Conservation (phyloP, 1,140 invertebrate genomes). For the Rhizoglyphus robini region DNA sequence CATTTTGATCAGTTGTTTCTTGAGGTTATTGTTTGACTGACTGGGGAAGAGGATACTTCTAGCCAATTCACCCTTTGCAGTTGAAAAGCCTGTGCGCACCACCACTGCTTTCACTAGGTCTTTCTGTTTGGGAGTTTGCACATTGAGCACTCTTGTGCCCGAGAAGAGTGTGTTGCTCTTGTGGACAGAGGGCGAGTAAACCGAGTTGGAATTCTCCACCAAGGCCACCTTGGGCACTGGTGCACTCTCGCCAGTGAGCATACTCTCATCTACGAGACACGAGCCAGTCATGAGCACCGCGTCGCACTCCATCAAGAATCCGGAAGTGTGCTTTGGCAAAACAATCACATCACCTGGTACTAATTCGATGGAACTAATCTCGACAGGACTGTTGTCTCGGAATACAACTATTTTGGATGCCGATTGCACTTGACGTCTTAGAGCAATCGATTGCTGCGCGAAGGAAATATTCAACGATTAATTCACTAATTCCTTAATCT, state of each 20-base stretch:
- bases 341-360: slow-evolving; percentile 77
- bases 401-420: slow-evolving; percentile 26
- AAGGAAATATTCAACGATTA: slow-evolving; percentile 12
- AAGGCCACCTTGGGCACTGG: slow-evolving; percentile 50
- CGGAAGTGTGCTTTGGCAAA: slow-evolving; percentile 58
- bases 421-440: slow-evolving; percentile 26
- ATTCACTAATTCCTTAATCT: too few species aligned
- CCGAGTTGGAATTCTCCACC: slow-evolving; percentile 28
- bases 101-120: slow-evolving; percentile 40
- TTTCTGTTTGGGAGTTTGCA: slow-evolving; percentile 42
- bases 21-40: slow-evolving; percentile 44
- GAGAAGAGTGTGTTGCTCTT: slow-evolving; percentile 76
- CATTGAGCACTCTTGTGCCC: slow-evolving; percentile 87
- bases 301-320: slow-evolving; percentile 61
- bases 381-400: slow-evolving; percentile 22
- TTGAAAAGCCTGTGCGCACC: slow-evolving; percentile 41
- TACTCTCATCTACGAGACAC: slow-evolving; percentile 88
- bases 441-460: slow-evolving; percentile 24
- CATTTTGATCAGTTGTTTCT: slow-evolving; percentile 43
- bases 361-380: slow-evolving; percentile 23
- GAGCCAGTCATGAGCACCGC: slow-evolving; percentile 68
- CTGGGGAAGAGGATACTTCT: slow-evolving; percentile 46
- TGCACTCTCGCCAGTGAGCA: slow-evolving; percentile 61
- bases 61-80: slow-evolving; percentile 47
- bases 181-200: slow-evolving; percentile 47